Base-by-base conservation (phyloP, 2,888 invertebrate species). In the Erynnis tages region DNA sequence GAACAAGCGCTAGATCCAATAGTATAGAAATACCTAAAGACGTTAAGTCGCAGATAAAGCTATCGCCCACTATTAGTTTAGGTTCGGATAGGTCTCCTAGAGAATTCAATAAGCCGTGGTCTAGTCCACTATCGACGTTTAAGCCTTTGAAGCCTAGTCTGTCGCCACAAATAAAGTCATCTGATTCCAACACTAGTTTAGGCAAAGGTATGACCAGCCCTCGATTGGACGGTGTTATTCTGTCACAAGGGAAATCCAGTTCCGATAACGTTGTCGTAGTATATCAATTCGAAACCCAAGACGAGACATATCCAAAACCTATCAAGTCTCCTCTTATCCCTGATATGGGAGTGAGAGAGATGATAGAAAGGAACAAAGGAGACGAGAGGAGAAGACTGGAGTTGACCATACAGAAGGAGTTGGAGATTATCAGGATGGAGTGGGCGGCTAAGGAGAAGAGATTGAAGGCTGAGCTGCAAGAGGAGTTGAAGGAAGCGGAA, bases 361-460 rank as follows among this genome's bases (percentile, higher is more conserved):
- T 86, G 66, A 71, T 85, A 11, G 88, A 88, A 29, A 79, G 88
- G 27, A 84, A 76, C 48, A 88, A 85, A 58, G 76, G 70, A 10
- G 57, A 58, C 8, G 84, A 85, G 57, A 79, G 75, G 47, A 81
- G 82, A 67, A 74, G 87, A 67, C 56, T 87, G 43, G 88, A 89
- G 61, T 64, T 87, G 47, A 69, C 80, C 27, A 61, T 88, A 56
- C 82, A 91, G 66, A 89, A 87, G 52, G 91, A 91, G 69, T 76
- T 92, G 58, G 87, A 91, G 61, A 67, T 77, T 58, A 76, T 92
- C 41, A 91, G 91, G 62, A 88, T 91, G 57, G 92, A 92, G 45
- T 87, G 92, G 64, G 88, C 91, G 55, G 84, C 85, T 54, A 91
- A 69, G 77, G 92, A 79, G 63, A 92, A 71, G 80, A 91, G 70